These are phyloP conservation scores for Ectemnius cavifrons DNA, from an alignment of 2,888 invertebrate species.

Conservation along the genomic window DNA sequence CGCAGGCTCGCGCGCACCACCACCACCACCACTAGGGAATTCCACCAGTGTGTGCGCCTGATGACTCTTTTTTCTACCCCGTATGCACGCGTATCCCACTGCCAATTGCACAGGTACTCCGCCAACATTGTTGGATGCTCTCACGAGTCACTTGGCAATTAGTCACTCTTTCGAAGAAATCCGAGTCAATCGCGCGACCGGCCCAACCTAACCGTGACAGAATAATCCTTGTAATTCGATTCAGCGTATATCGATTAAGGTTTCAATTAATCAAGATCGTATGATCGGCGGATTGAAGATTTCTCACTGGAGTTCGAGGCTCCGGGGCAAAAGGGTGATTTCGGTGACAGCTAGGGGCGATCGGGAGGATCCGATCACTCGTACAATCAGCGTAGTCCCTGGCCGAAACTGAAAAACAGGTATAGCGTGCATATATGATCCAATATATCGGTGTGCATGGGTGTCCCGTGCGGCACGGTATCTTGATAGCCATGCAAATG, in stretches of 20 bases:
- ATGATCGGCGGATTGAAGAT: not conserved
- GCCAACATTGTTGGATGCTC: slow-evolving; percentile 5
- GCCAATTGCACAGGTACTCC: slow-evolving; percentile 2
- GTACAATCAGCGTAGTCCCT: not conserved
- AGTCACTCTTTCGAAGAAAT: not conserved
- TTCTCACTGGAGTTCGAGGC: too few species aligned
- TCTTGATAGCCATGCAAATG: slow-evolving; percentile 60
- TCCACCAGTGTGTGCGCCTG: slow-evolving; percentile 45
- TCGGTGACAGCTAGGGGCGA: not conserved
- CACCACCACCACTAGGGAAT: slow-evolving; percentile 34
- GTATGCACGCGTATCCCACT: not conserved
- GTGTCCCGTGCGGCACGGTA: slow-evolving; percentile 49
- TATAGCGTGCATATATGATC: slow-evolving; percentile 3
- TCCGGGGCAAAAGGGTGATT: not conserved
- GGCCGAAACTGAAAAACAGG: slow-evolving; percentile 40
- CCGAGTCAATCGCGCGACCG: too few species aligned
- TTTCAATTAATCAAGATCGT: not conserved
- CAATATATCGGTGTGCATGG: slow-evolving; percentile 16
- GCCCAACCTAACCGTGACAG: too few species aligned
- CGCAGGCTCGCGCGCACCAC: slow-evolving; percentile 25
- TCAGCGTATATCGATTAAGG: too few species aligned
- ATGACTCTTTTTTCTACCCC: slow-evolving; percentile 29
- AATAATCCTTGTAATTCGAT: too few species aligned
- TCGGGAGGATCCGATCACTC: not conserved
- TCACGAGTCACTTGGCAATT: slow-evolving; percentile 10